phyloP scores from a whole-genome alignment of 2,888 invertebrate species.

The Pseudococcus jackbeardsleyi region DNA sequence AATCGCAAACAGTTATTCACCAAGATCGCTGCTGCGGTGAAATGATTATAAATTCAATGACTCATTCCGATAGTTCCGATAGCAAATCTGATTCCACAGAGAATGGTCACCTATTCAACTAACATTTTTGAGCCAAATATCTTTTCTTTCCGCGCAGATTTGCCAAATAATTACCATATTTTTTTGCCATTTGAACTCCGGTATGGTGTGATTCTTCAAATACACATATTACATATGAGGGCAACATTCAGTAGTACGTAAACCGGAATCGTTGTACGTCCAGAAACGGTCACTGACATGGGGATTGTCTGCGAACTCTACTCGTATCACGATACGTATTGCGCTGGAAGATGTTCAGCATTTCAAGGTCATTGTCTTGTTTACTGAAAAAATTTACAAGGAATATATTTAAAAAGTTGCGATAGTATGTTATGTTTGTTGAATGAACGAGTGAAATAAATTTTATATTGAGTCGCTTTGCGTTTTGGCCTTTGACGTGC shows the following conservation, averaged over 20 bases:
- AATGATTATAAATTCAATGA: neutral
- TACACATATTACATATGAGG: neutral
- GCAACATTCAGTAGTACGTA: neutral
- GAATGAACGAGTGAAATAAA: too few species aligned
- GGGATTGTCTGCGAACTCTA: neutral
- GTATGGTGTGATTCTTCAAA: slow-evolving; percentile 1
- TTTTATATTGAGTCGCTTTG: too few species aligned
- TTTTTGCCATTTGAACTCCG: neutral
- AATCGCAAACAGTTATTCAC: neutral
- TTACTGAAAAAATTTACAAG: neutral
- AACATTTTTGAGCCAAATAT: slow-evolving; percentile 1
- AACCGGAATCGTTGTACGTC: neutral
- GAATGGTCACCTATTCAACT: neutral
- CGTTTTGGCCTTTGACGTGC: too few species aligned
- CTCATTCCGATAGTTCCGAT: neutral
- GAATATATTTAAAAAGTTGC: neutral
- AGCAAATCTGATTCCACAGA: neutral
- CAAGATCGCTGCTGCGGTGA: neutral
- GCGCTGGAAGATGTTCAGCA: neutral
- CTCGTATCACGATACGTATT: neutral
- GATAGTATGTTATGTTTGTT: too few species aligned
- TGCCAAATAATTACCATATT: slow-evolving; percentile 40
- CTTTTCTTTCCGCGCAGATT: slow-evolving; percentile 35
- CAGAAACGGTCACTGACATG: slow-evolving; percentile 18
- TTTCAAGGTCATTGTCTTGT: slow-evolving; percentile 24